Percentiles rank a stretch among this genome's conserved stretches.
These are phyloP conservation scores for Cotesia congregata DNA, from an alignment of 2,888 invertebrate species.

Conservation along the genomic window DNA sequence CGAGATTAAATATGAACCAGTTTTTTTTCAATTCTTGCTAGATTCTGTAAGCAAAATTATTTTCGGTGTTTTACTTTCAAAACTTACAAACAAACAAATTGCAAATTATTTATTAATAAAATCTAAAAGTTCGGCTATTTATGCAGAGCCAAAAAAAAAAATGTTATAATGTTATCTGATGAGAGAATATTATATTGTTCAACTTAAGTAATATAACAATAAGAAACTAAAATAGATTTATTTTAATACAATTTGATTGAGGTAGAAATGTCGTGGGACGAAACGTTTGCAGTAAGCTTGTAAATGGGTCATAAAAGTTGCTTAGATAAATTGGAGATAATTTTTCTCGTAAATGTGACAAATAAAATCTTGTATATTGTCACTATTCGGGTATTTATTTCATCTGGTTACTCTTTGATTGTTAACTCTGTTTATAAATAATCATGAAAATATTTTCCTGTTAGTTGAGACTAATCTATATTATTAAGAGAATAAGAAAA, in stretches of 20 bases:
- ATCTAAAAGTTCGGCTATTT: background rate
- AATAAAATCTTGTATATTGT: background rate
- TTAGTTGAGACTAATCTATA: too few relatives aligned
- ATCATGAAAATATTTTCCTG: too few relatives aligned
- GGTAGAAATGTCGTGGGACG: background rate
- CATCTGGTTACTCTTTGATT: background rate
- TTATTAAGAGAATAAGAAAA: too few relatives aligned
- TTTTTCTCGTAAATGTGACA: background rate
- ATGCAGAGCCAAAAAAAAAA: background rate
- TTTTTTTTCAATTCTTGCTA: background rate
- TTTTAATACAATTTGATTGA: background rate
- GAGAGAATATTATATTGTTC: background rate
- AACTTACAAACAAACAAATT: background rate
- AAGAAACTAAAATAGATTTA: background rate
- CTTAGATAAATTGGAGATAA: background rate
- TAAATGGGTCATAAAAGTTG: background rate
- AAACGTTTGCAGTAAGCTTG: background rate
- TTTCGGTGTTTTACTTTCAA: background rate
- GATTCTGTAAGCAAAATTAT: background rate
- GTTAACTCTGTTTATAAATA: background rate
- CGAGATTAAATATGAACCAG: background rate
- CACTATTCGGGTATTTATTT: background rate
- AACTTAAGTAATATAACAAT: background rate
- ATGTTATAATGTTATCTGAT: background rate
- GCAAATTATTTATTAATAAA: background rate